These are phyloP conservation scores for Octodonta nipae DNA, from an alignment of 2,888 invertebrate genomes.

Conservation along the genomic window DNA sequence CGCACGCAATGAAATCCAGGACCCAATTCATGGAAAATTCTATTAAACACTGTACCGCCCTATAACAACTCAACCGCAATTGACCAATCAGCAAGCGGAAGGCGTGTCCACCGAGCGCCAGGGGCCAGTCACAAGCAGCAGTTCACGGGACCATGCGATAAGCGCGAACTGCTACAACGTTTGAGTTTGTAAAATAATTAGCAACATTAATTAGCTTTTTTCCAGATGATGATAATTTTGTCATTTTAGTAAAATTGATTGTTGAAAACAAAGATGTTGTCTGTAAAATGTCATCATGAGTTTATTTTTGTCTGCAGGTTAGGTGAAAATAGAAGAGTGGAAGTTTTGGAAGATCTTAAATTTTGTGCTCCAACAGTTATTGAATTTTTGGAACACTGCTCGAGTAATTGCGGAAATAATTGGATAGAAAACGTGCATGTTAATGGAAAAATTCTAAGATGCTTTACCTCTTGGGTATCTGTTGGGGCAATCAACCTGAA, in stretches of 20 bases:
- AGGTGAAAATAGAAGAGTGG: conserved; percentile 80
- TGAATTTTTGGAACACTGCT: conserved; percentile 64
- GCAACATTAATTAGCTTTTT: too few species aligned
- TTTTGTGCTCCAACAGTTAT: conserved; percentile 62
- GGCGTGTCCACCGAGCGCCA: too few species aligned
- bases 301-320: conserved; percentile 34
- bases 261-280: conserved; percentile 17
- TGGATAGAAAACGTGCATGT: conserved; percentile 54
- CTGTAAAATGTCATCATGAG: not conserved
- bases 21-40: too few species aligned
- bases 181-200: too few species aligned
- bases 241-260: not conserved
- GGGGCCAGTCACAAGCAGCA: too few species aligned
- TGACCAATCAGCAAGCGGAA: too few species aligned
- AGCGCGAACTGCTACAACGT: too few species aligned
- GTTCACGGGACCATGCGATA: too few species aligned
- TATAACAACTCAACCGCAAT: too few species aligned
- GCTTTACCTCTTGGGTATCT: conserved; percentile 84
- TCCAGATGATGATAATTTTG: not conserved
- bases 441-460: conserved; percentile 62
- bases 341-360: conserved; percentile 68
- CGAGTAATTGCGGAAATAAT: conserved; percentile 51
- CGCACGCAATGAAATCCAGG: too few species aligned
- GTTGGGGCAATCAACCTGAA: conserved; percentile 68
- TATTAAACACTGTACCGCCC: too few species aligned